Percentiles rank a stretch among this genome's conserved stretches.
Conservation (phyloP, 2,888 invertebrate genomes). For the Argyresthia goedartella region DNA sequence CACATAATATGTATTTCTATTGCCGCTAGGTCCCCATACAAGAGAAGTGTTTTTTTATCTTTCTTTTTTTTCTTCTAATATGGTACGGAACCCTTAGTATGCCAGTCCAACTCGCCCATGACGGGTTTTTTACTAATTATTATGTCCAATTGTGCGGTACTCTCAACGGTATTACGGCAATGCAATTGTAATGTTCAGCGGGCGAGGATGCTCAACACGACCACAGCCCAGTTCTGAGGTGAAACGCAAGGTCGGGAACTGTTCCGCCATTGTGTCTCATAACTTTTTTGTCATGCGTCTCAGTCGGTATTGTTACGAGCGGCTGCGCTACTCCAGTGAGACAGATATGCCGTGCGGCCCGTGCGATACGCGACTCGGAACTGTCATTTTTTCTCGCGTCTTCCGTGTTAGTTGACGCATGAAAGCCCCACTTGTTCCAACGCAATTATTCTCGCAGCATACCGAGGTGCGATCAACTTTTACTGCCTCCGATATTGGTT, state of each 20-base stretch:
- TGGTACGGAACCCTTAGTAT: too few relatives aligned
- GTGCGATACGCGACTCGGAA: conserved; percentile 51
- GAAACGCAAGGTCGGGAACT: conserved; percentile 54
- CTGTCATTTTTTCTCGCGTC: conserved; percentile 28
- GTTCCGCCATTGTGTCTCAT: conserved; percentile 43
- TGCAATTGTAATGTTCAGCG: conserved; percentile 41
- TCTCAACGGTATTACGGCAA: conserved; percentile 49
- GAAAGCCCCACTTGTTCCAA: conserved; percentile 44
- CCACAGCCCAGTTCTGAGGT: conserved; percentile 50
- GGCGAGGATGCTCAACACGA: conserved; percentile 48
- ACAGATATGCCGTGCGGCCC: conserved; percentile 54
- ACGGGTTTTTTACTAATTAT: conserved; percentile 18
- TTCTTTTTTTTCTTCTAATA: too few relatives aligned
- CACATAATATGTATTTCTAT: too few relatives aligned
- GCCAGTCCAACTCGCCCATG: too few relatives aligned
- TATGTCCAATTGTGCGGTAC: conserved; percentile 47
- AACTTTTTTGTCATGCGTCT: conserved; percentile 56
- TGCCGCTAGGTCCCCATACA: too few relatives aligned
- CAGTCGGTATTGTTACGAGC: conserved; percentile 45
- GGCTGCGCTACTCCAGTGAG: conserved; percentile 50
- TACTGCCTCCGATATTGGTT: too few relatives aligned
- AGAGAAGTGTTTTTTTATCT: too few relatives aligned
- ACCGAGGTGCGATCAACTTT: too few relatives aligned
- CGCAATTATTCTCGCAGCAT: conserved; percentile 29
- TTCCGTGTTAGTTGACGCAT: conserved; percentile 47